Evolutionary conservation across 2,113 vertebrate species (phyloP).

Genomic region (Atrichornis clamosus): DNA sequence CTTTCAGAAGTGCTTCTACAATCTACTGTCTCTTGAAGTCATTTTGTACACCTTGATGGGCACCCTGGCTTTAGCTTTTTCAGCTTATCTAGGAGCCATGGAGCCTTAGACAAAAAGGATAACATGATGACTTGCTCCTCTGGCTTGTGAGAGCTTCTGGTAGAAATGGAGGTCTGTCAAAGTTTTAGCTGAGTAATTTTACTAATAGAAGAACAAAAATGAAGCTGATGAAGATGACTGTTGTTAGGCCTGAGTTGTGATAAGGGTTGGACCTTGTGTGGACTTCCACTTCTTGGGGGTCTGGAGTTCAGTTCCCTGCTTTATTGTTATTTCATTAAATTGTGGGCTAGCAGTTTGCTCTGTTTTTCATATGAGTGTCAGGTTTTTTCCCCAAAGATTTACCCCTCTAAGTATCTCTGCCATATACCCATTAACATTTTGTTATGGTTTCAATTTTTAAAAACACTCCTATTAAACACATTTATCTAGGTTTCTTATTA

Average conservation of each 20-base stretch:
- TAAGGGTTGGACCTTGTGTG: accelerated
- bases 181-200: background rate
- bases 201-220: background rate
- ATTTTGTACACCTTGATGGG: background rate
- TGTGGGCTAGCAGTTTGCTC: background rate
- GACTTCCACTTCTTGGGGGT: background rate
- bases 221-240: background rate
- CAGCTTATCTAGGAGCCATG: background rate
- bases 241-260: background rate
- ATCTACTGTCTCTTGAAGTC: background rate
- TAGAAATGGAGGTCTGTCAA: background rate
- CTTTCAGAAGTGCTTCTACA: background rate
- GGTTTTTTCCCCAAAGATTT: background rate
- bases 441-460: background rate
- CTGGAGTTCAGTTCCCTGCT: background rate
- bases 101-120: background rate
- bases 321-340: background rate
- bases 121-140: background rate
- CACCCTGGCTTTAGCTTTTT: background rate
- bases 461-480: background rate
- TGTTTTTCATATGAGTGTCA: background rate
- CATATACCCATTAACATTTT: background rate
- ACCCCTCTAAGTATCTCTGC: background rate
- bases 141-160: background rate
- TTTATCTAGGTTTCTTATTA: background rate